Conservation (phyloP, 2,888 invertebrate genomes). For the Caenorhabditis zanzibari region DNA sequence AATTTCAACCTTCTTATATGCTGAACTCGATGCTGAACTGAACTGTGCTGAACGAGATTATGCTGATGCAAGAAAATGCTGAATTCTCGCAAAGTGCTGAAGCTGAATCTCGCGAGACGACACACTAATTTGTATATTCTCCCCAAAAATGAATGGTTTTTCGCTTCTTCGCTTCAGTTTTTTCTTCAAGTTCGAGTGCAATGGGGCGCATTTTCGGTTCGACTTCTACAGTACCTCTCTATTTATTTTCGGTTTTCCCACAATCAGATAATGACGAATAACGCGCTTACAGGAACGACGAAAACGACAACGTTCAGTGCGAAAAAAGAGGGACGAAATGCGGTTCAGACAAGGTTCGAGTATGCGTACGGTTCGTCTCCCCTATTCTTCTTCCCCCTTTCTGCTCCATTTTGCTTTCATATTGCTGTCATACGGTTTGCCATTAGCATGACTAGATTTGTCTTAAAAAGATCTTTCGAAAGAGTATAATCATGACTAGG, state of each 20-base stretch:
- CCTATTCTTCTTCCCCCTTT: not conserved
- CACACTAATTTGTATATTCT: too few species aligned
- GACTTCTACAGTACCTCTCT: not conserved
- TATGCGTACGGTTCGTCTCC: constrained; percentile 82
- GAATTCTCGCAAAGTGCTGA: too few species aligned
- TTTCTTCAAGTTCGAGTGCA: not conserved
- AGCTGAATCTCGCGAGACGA: too few species aligned
- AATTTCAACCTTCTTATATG: too few species aligned
- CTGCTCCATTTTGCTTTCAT: not conserved
- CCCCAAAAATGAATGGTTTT: not conserved
- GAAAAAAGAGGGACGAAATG: constrained; percentile 72
- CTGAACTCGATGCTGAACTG: too few species aligned
- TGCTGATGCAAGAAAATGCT: too few species aligned
- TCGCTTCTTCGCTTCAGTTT: not conserved
- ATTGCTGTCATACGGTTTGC: too few species aligned
- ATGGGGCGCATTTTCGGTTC: too few species aligned
- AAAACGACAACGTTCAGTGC: constrained; percentile 72
- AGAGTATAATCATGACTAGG: not conserved
- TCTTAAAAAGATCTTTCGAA: not conserved
- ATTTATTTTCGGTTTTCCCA: constrained; percentile 11
- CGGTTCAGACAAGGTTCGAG: constrained; percentile 83
- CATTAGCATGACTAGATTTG: not conserved
- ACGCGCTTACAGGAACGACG: constrained; percentile 56
- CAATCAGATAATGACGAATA: constrained; percentile 65
- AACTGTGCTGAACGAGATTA: too few species aligned